phyloP scores from a whole-genome alignment of 2,797 vertebrate species.

The Hipposideros larvatus region DNA sequence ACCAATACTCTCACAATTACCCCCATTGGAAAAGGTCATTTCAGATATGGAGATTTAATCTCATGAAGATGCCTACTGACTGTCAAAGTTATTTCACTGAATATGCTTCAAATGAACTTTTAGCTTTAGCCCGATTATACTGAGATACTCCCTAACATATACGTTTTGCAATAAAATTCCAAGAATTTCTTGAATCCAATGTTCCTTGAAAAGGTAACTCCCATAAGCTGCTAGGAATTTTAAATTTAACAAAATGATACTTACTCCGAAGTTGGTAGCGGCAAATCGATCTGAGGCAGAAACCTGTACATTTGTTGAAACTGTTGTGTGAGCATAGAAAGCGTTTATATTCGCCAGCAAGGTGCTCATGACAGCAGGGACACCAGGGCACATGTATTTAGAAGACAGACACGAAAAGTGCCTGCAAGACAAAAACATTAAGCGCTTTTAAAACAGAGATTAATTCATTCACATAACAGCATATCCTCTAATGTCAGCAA shows the following conservation, averaged over 20 bases:
- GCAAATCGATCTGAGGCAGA: conserved; percentile 98
- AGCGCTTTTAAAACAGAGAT: not conserved
- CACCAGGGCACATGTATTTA: conserved; percentile 98
- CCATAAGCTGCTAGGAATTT: not conserved
- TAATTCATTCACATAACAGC: not conserved
- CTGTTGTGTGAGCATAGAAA: conserved; percentile 96
- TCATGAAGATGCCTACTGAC: not conserved
- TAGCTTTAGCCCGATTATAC: not conserved
- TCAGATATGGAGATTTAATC: not conserved
- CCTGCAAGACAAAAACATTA: conserved; percentile 88
- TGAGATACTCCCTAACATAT: not conserved
- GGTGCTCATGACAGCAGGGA: conserved; percentile 98
- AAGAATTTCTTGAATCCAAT: not conserved
- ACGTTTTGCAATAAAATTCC: not conserved
- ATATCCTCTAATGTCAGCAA: not conserved
- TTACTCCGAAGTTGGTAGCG: conserved; percentile 98
- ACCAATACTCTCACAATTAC: not conserved
- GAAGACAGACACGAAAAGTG: conserved; percentile 98
- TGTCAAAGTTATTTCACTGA: not conserved
- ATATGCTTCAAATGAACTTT: not conserved
- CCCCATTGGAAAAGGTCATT: not conserved
- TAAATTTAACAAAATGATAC: conserved; percentile 66
- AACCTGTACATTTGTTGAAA: conserved; percentile 93
- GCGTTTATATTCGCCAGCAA: conserved; percentile 98
- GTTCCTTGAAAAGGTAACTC: not conserved